Evolutionary conservation across 1,140 invertebrate genomes (phyloP).

Genomic region (Nasonia giraulti): DNA sequence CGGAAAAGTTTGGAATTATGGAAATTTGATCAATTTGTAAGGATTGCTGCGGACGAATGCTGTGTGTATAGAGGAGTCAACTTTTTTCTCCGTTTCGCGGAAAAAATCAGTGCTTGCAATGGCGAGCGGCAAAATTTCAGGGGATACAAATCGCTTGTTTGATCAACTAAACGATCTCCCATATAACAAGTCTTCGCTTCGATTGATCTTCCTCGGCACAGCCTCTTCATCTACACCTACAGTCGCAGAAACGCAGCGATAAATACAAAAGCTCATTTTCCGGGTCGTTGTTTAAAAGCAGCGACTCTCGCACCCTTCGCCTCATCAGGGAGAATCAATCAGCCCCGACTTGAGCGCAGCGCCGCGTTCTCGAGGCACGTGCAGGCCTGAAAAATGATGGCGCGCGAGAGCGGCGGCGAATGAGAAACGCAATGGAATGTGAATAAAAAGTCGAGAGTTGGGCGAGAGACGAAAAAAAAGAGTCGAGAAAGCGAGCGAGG

Average conservation of each 20-base stretch:
- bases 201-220: background rate
- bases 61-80: background rate
- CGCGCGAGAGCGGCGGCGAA: background rate
- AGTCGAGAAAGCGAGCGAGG: background rate
- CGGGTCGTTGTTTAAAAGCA: too few relatives aligned
- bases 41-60: background rate
- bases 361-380: background rate
- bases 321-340: background rate
- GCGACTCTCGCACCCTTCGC: background rate
- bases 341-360: background rate
- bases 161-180: background rate
- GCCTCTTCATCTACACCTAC: background rate
- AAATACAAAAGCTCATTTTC: background rate
- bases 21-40: conserved; percentile 15
- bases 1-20: background rate
- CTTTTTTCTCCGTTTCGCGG: background rate
- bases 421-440: conserved; percentile 20
- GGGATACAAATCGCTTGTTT: background rate
- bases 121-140: background rate
- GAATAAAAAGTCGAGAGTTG: background rate
- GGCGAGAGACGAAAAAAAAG: background rate
- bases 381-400: background rate
- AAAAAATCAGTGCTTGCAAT: background rate
- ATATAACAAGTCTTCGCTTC: background rate
- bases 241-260: background rate